Percentiles rank a stretch among this genome's conserved stretches.
Conservation (phyloP, 2,113 vertebrate species). For the Thalassarche chlororhynchos region DNA sequence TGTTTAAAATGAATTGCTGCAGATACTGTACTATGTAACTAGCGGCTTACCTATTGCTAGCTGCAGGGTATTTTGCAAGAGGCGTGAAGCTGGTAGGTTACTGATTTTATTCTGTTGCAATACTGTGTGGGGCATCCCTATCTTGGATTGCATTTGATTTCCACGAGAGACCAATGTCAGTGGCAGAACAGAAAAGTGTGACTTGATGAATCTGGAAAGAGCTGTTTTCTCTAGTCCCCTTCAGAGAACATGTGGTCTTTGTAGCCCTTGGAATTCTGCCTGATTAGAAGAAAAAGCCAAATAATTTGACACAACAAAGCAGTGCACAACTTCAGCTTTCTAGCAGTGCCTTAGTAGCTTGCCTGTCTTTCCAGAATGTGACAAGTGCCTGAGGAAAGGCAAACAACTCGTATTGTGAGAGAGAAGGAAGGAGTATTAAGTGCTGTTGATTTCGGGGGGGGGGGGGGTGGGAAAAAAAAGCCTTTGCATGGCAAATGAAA, state of each 20-base stretch:
- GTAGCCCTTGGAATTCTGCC: not conserved
- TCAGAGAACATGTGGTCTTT: not conserved
- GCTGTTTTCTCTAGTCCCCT: not conserved
- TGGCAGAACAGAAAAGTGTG: not conserved
- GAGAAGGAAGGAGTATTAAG: conserved; percentile 21
- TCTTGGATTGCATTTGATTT: not conserved
- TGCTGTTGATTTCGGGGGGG: not conserved
- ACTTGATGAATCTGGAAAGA: not conserved
- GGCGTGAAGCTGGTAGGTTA: not conserved
- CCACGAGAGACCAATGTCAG: not conserved
- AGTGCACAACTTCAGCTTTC: conserved; percentile 27
- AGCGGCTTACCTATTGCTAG: not conserved
- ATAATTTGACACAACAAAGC: conserved; percentile 52
- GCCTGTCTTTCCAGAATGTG: conserved; percentile 54
- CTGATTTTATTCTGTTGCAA: not conserved
- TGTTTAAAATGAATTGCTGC: not conserved
- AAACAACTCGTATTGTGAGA: not conserved
- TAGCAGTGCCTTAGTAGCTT: conserved; percentile 49
- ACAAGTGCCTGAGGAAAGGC: conserved; percentile 61
- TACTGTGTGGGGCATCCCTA: fast-evolving
- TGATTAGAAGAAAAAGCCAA: conserved; percentile 50
- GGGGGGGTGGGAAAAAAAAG: fast-evolving
- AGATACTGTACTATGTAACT: not conserved
- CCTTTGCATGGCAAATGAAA: conserved; percentile 37
- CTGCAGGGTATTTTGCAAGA: not conserved